Percentiles rank a stretch among this genome's conserved stretches.
Evolutionary conservation across 2,797 vertebrate genomes (phyloP).

Genomic region (Hybognathus amarus): DNA sequence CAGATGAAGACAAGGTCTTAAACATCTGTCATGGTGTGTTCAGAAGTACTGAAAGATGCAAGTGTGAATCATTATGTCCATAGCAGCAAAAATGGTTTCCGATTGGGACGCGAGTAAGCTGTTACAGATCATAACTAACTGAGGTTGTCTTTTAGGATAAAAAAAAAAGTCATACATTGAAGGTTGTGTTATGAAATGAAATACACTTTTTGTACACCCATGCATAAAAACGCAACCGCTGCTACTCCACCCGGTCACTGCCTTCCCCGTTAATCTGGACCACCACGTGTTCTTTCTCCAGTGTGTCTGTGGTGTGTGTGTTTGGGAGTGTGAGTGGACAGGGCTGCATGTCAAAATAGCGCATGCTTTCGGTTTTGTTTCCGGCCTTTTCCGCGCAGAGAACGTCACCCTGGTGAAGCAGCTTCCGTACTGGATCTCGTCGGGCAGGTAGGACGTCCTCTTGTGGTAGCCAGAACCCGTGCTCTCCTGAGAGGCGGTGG

Average conservation of each 20-base stretch:
- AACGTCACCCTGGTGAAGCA: slow-evolving; percentile 82
- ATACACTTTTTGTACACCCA: slow-evolving; percentile 33
- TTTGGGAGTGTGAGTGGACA: slow-evolving; percentile 37
- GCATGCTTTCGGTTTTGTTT: slow-evolving; percentile 87
- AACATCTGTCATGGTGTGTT: not conserved
- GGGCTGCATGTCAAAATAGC: slow-evolving; percentile 87
- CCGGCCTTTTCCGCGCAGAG: slow-evolving; percentile 81
- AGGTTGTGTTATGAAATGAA: slow-evolving; percentile 41
- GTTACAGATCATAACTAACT: slow-evolving; percentile 4
- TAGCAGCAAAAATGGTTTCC: slow-evolving; percentile 39
- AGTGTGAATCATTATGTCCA: slow-evolving; percentile 12
- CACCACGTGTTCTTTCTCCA: slow-evolving; percentile 88
- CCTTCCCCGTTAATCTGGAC: slow-evolving; percentile 87
- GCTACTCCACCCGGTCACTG: slow-evolving; percentile 75
- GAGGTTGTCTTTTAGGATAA: not conserved
- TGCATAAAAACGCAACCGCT: not conserved
- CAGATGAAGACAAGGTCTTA: not conserved
- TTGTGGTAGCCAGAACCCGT: slow-evolving; percentile 93
- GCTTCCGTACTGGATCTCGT: slow-evolving; percentile 90
- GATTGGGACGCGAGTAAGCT: not conserved
- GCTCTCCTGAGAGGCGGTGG: slow-evolving; percentile 89
- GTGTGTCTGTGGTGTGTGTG: slow-evolving; percentile 70
- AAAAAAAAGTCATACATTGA: slow-evolving; percentile 5
- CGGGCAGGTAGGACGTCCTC: slow-evolving; percentile 92
- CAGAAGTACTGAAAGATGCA: not conserved